Conservation (phyloP, 2,113 vertebrate genomes). For the Eclectus roratus region DNA sequence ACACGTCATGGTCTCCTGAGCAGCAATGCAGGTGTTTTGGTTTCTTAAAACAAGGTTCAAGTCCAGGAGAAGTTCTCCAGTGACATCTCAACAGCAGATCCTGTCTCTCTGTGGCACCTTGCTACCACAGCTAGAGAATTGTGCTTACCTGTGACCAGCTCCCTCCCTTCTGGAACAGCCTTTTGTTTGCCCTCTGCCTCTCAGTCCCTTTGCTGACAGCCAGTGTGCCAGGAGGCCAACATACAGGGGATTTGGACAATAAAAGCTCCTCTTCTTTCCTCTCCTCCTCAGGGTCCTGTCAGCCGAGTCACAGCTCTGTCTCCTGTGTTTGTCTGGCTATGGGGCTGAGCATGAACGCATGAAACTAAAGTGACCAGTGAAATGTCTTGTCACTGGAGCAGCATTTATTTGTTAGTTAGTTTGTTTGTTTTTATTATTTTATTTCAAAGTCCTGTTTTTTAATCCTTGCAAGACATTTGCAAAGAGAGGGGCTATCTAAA, state of each 20-base stretch:
- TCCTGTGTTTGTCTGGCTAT: neutral
- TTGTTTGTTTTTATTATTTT: neutral
- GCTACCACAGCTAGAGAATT: neutral
- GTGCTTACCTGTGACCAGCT: neutral
- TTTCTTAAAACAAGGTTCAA: neutral
- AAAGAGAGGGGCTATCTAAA: neutral
- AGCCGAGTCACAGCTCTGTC: neutral
- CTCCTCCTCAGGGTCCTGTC: neutral
- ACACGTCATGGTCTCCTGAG: neutral
- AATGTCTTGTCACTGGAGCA: neutral
- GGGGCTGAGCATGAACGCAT: neutral
- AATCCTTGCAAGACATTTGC: neutral
- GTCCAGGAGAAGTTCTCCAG: neutral
- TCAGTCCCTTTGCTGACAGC: neutral
- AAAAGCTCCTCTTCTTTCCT: neutral
- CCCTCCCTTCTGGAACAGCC: neutral
- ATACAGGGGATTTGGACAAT: accelerated
- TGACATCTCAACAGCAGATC: neutral
- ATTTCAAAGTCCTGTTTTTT: neutral
- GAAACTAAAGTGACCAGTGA: neutral
- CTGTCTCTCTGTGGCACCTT: neutral
- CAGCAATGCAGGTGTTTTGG: neutral
- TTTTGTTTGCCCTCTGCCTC: neutral
- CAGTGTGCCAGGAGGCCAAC: neutral
- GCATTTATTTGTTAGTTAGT: neutral